Percentiles rank a stretch among this genome's conserved stretches.
Conservation (phyloP, 2,113 vertebrate species). For the Eulacestoma nigropectus region DNA sequence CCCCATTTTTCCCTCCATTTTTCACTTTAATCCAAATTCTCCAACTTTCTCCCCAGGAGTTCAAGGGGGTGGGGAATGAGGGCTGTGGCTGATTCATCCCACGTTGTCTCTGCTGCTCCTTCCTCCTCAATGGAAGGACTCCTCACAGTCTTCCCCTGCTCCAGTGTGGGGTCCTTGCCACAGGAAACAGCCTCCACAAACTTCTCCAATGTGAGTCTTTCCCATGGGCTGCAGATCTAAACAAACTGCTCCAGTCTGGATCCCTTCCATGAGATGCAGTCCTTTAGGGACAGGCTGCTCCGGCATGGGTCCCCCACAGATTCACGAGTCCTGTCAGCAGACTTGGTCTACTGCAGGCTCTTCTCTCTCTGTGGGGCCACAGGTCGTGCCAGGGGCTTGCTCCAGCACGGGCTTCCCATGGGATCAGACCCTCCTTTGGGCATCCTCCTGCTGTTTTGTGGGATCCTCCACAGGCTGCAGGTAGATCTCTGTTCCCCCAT, state of each 20-base stretch:
- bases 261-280: not conserved
- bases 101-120: rapidly evolving
- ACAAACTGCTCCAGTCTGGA: not conserved
- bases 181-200: not conserved
- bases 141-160: not conserved
- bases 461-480: not conserved
- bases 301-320: not conserved
- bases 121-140: not conserved
- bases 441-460: no score
- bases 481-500: not conserved
- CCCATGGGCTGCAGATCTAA: not conserved
- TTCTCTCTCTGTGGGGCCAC: not conserved
- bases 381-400: not conserved
- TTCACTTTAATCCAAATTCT: not conserved
- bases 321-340: not conserved
- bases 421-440: not conserved
- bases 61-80: not conserved
- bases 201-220: not conserved
- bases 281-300: not conserved
- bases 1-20: rapidly evolving
- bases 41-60: not conserved
- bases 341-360: not conserved
- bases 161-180: not conserved
- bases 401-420: not conserved
- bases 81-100: not conserved